Percentiles rank a stretch among this genome's conserved stretches.
phyloP scores from a whole-genome alignment of 2,797 vertebrate species.

The Tenualosa thibaudeaui region DNA sequence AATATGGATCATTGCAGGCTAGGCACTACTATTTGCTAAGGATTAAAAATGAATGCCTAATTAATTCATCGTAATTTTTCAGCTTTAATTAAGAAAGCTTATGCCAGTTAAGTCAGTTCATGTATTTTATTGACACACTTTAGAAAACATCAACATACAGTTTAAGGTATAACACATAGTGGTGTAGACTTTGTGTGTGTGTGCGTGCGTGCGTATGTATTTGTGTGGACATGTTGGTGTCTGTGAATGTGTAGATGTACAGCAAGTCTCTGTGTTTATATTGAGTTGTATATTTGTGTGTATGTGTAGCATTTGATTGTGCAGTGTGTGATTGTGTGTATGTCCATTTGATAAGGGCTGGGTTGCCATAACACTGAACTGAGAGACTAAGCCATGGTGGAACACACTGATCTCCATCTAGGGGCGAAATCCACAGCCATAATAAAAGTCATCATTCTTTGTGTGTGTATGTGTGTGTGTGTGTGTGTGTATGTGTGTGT shows the following conservation, averaged over 20 bases:
- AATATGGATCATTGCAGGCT: no score
- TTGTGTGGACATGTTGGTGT: background rate
- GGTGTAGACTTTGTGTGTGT: no score
- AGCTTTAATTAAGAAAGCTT: no score
- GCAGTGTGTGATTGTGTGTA: background rate
- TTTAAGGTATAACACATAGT: no score
- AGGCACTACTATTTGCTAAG: no score
- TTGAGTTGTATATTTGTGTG: background rate
- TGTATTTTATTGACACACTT: no score
- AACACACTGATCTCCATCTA: conserved; percentile 73
- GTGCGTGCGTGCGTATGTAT: conserved; percentile 38
- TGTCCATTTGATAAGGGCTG: conserved; percentile 20
- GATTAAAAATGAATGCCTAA: no score
- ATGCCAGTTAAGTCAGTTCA: no score
- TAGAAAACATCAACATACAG: no score
- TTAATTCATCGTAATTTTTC: no score
- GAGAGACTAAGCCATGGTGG: conserved; percentile 54
- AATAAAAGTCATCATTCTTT: conserved; percentile 77
- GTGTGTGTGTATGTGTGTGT: conserved; percentile 20
- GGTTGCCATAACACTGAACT: conserved; percentile 37
- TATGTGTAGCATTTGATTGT: background rate
- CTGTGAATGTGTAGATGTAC: background rate
- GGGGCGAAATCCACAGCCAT: conserved; percentile 72
- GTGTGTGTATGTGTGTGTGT: conserved; percentile 32
- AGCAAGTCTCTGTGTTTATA: background rate